Conservation (phyloP, 2,797 vertebrate genomes). For the Aulostomus chinensis region DNA sequence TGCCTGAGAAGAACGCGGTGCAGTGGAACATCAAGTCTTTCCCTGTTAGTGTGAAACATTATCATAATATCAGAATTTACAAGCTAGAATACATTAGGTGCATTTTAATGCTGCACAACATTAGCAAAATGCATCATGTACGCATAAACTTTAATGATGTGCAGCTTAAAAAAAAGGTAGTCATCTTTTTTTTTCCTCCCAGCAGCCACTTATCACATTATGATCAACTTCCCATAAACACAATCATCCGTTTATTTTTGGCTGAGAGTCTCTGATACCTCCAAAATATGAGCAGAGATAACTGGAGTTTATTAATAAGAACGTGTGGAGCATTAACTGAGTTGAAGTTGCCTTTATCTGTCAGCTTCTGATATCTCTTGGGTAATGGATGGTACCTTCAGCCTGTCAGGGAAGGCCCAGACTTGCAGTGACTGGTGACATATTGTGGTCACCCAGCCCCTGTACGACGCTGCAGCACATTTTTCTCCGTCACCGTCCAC, state of each 20-base stretch:
- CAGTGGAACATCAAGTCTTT: constrained; percentile 87
- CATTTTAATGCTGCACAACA: not conserved
- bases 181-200: constrained; percentile 7
- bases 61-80: not conserved
- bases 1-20: constrained; percentile 82
- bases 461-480: constrained; percentile 17
- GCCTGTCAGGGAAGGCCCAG: constrained; percentile 34
- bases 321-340: constrained; percentile 33
- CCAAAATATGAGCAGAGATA: no score
- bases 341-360: constrained; percentile 40
- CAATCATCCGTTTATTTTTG: constrained; percentile 4
- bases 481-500: constrained; percentile 15
- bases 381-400: constrained; percentile 42
- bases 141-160: no score
- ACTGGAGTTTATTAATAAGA: no score
- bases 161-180: constrained; percentile 8
- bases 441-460: constrained; percentile 29
- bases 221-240: not conserved
- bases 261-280: no score
- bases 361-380: constrained; percentile 34
- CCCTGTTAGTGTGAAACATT: constrained; percentile 71
- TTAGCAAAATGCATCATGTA: no score
- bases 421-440: constrained; percentile 16
- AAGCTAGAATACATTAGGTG: not conserved
- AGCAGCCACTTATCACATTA: constrained; percentile 20